Conservation (phyloP, 2,113 vertebrate genomes). For the Toxotes jaculatrix region DNA sequence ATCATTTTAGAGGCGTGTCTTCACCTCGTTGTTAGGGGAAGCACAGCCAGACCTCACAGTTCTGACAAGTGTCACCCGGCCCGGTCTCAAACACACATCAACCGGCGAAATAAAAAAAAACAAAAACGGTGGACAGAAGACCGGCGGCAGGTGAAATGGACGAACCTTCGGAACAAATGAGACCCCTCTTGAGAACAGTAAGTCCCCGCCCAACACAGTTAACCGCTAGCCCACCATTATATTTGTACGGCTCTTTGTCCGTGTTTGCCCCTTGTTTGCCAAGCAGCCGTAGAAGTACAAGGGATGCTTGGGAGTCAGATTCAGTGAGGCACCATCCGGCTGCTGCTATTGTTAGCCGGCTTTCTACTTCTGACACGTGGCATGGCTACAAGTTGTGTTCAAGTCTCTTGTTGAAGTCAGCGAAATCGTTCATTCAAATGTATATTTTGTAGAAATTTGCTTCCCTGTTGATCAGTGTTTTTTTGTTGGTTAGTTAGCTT, state of each 20-base stretch:
- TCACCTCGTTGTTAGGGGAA: constrained; percentile 17
- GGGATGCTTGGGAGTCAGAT: constrained; percentile 73
- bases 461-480: neutral
- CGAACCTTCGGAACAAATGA: constrained; percentile 74
- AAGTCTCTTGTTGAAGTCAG: neutral
- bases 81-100: constrained; percentile 13
- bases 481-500: neutral
- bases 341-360: constrained; percentile 77
- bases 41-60: constrained; percentile 19
- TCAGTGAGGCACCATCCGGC: constrained; percentile 51
- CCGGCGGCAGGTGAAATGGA: constrained; percentile 68
- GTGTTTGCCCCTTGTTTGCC: constrained; percentile 40
- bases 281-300: constrained; percentile 41
- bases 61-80: constrained; percentile 54
- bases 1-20: constrained; percentile 61
- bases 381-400: constrained; percentile 28
- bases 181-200: constrained; percentile 77
- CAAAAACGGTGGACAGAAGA: neutral
- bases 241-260: constrained; percentile 48
- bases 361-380: constrained; percentile 69
- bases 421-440: neutral
- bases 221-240: neutral
- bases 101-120: constrained; percentile 17
- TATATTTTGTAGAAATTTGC: fast-evolving
- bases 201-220: constrained; percentile 52